phyloP scores from a whole-genome alignment of 1,140 invertebrate species.

The Trichogramma pretiosum region DNA sequence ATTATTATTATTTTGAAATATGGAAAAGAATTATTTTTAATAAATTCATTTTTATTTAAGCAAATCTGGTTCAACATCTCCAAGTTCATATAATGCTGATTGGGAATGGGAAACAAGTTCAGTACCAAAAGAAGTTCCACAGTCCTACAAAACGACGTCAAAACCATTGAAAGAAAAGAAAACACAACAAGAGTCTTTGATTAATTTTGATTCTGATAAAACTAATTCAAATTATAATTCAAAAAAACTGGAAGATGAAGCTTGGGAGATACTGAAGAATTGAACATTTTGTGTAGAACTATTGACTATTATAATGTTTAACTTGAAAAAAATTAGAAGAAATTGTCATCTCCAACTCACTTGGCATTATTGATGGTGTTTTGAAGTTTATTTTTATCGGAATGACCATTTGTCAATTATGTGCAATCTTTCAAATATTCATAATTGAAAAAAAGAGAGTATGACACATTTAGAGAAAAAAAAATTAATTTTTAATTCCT shows the following conservation, averaged over 20 bases:
- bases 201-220: constrained; percentile 46
- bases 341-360: too few species aligned
- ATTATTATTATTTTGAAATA: constrained; percentile 30
- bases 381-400: too few species aligned
- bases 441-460: too few species aligned
- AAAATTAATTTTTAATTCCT: too few species aligned
- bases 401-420: too few species aligned
- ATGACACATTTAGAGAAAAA: too few species aligned
- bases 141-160: background rate
- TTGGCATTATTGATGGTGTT: too few species aligned
- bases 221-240: constrained; percentile 31
- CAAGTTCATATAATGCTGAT: constrained; percentile 25
- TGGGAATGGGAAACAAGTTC: constrained; percentile 32
- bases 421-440: too few species aligned
- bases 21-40: constrained; percentile 4
- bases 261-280: constrained; percentile 50
- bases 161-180: constrained; percentile 33
- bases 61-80: constrained; percentile 25
- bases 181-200: constrained; percentile 40
- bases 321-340: too few species aligned
- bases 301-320: too few species aligned
- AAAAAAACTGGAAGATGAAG: constrained; percentile 49
- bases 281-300: too few species aligned
- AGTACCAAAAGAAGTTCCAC: constrained; percentile 20
- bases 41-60: constrained; percentile 15